Conservation (phyloP, 1,140 invertebrate genomes). For the Drosophila biarmipes region DNA sequence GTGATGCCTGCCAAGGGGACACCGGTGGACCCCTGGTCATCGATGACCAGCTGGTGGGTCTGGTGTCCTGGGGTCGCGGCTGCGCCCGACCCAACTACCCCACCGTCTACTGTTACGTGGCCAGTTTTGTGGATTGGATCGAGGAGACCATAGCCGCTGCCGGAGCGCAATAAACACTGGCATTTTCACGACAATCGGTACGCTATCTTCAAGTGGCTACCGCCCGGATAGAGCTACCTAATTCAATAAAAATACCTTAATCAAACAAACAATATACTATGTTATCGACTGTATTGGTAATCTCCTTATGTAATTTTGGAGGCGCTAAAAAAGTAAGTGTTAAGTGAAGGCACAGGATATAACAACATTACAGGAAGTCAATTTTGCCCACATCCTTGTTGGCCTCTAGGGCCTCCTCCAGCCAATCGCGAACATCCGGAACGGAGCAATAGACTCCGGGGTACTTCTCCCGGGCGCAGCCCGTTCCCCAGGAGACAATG, state of each 20-base stretch:
- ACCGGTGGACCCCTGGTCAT: constrained; percentile 89
- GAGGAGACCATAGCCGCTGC: constrained; percentile 59
- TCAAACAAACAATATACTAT: constrained; percentile 20
- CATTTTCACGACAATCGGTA: constrained; percentile 25
- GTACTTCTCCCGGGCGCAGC: constrained; percentile 86
- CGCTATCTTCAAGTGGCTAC: constrained; percentile 36
- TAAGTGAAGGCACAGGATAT: not conserved
- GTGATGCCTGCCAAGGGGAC: constrained; percentile 88
- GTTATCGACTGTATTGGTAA: constrained; percentile 6
- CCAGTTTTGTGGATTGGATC: constrained; percentile 84
- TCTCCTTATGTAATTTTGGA: constrained; percentile 27
- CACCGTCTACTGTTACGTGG: constrained; percentile 87
- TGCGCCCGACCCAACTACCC: constrained; percentile 86
- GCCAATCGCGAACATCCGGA: constrained; percentile 84
- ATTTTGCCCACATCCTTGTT: constrained; percentile 45
- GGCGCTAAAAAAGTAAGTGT: no score
- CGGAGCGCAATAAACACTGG: constrained; percentile 36
- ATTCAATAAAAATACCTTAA: constrained; percentile 56
- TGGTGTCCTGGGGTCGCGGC: constrained; percentile 88
- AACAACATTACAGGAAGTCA: constrained; percentile 47
- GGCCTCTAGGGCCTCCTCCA: constrained; percentile 7
- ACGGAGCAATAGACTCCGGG: constrained; percentile 90
- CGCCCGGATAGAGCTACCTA: constrained; percentile 15
- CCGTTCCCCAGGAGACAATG: constrained; percentile 89
- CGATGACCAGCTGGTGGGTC: constrained; percentile 85